Conservation (phyloP, 2,888 invertebrate species). For the Encarsia formosa region DNA sequence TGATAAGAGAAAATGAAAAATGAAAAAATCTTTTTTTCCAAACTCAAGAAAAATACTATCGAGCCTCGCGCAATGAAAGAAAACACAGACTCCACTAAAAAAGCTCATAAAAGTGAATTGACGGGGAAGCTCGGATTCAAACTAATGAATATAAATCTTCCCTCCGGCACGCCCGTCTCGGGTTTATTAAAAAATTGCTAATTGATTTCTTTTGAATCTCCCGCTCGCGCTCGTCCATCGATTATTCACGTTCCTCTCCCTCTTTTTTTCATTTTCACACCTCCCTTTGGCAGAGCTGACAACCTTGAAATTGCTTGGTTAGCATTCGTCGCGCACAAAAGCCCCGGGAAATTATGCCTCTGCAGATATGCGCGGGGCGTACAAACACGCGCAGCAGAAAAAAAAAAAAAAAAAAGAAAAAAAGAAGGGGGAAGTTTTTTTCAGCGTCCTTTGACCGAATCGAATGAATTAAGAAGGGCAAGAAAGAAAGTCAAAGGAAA, state of each 20-base stretch:
- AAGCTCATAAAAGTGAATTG: too few relatives aligned
- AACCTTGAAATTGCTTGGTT: conserved; percentile 33
- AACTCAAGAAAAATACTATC: too few relatives aligned
- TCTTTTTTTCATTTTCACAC: not conserved
- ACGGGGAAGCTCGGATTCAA: too few relatives aligned
- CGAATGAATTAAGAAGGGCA: too few relatives aligned
- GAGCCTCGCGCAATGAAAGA: too few relatives aligned
- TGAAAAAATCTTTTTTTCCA: too few relatives aligned
- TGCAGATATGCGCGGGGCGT: not conserved
- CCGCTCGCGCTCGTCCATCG: conserved; percentile 3
- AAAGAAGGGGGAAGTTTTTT: not conserved
- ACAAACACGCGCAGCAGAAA: conserved; percentile 11
- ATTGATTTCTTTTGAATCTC: conserved; percentile 18
- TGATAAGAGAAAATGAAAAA: too few relatives aligned
- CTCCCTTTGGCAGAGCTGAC: conserved; percentile 6
- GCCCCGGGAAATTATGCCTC: not conserved
- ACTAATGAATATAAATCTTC: conserved; percentile 18
- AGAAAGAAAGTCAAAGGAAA: too few relatives aligned
- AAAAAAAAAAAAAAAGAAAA: not conserved
- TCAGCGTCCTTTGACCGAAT: too few relatives aligned
- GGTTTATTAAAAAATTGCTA: conserved; percentile 21
- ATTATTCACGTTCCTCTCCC: conserved; percentile 17
- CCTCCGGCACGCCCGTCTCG: not conserved
- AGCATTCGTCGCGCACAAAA: conserved; percentile 22
- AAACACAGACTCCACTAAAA: too few relatives aligned